Base-by-base conservation (phyloP, 2,888 invertebrate genomes). In the Chrysopilus asiliformis region DNA sequence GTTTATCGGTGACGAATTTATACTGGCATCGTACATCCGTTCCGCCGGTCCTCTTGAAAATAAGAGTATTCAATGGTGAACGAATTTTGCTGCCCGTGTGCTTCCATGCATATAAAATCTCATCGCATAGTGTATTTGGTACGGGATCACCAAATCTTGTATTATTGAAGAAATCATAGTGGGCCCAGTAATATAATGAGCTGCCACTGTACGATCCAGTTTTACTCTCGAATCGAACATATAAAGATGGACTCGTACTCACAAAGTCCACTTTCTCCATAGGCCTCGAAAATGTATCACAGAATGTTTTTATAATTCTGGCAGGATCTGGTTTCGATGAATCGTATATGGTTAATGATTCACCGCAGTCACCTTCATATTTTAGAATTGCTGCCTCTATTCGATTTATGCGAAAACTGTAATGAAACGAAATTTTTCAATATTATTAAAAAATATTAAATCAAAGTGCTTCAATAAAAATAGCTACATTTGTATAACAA, bases 241-340 rank as follows among this genome's bases (percentile, higher is more conserved):
- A 89, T 49, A 90, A 71, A 0, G 89, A 78, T 46, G 83, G 85
- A 6, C 84, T 82, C 0, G 83, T 85, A 1, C 89, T 89, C 1
- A 90, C 84, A 47, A 90, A 90, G 57, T 90, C 89, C 50, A 87
- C 83, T 52, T 89, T 90, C 62, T 90, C 89, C 83, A 89, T 84
- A 1, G 89, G 86, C 45, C 85, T 76, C 20, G 87, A 87, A 65
- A 89, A 89, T 4, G 90, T 90, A 60, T 91, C 90, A 62, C 91
- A 91, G 65, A 91, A 90, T 2, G 89, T 90, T 61, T 90, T 90
- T 53, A 90, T 87, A 50, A 91, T 89, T 47, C 78, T 74, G 0
- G 89, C 84, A 45, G 89, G 87, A 53, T 90, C 89, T 4, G 89
- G 82, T 68, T 83, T 77, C 17, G 82, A 74, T 0, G 89, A 79